Evolutionary conservation across 2,888 invertebrate genomes (phyloP).

Genomic region (Biston stratarius): DNA sequence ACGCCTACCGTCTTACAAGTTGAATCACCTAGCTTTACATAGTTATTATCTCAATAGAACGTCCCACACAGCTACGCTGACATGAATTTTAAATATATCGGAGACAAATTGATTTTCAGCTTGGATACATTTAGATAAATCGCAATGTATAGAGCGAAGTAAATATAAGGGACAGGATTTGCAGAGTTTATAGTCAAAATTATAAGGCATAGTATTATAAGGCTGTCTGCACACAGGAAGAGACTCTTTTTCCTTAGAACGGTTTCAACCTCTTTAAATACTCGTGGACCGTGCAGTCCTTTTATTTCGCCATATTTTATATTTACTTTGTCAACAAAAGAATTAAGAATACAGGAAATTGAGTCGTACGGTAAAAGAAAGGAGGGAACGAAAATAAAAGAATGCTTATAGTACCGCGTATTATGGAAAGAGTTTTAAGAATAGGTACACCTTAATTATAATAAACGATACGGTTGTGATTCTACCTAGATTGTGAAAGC

Average conservation of each 20-base stretch:
- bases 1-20: constrained; percentile 23
- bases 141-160: not conserved
- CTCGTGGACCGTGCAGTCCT: constrained; percentile 18
- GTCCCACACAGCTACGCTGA: constrained; percentile 1
- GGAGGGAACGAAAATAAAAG: not conserved
- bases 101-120: constrained; percentile 16
- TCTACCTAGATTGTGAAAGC: not conserved
- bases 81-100: constrained; percentile 11
- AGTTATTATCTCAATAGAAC: constrained; percentile 3
- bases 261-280: constrained; percentile 32
- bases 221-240: constrained; percentile 27
- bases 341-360: constrained; percentile 26
- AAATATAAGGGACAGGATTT: not conserved
- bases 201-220: constrained; percentile 19
- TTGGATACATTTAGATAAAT: not conserved
- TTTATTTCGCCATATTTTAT: constrained; percentile 28
- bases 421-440: constrained; percentile 1
- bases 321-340: constrained; percentile 30
- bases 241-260: constrained; percentile 23
- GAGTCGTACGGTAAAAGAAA: constrained; percentile 18
- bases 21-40: constrained; percentile 22
- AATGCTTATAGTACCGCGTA: not conserved
- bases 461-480: not conserved
- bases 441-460: constrained; percentile 5
- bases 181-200: constrained; percentile 16